Percentiles rank a stretch among this genome's conserved stretches.
phyloP scores from a whole-genome alignment of 2,113 vertebrate species.

The Formicarius rufipectus region DNA sequence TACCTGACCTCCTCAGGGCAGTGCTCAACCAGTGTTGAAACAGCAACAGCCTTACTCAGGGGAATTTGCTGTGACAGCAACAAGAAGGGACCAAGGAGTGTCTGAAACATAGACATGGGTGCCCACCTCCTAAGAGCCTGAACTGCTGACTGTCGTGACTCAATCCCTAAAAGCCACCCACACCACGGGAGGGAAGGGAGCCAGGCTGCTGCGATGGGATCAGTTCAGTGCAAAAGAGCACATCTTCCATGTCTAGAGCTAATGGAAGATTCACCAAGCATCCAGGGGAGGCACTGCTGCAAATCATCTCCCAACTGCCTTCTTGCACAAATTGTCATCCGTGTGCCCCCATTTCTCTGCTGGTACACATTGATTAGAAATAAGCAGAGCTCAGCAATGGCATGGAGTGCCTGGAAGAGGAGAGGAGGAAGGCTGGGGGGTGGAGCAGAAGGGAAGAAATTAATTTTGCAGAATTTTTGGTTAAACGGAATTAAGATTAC shows the following conservation, averaged over 20 bases:
- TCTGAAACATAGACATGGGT: accelerated
- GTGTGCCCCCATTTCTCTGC: not conserved
- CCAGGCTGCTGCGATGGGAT: not conserved
- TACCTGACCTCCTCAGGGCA: not conserved
- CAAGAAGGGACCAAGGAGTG: not conserved
- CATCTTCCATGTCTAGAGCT: not conserved
- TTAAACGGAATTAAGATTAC: not conserved
- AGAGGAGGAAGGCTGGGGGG: accelerated
- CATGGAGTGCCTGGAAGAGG: not conserved
- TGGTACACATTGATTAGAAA: not conserved
- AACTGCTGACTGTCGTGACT: not conserved
- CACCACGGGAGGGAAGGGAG: not conserved
- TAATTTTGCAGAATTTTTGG: not conserved
- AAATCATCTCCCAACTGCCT: not conserved
- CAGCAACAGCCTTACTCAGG: not conserved
- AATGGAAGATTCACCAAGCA: not conserved
- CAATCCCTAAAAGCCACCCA: not conserved
- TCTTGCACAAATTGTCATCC: not conserved
- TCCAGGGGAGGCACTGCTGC: not conserved
- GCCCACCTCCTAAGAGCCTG: not conserved
- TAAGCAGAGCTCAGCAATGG: not conserved
- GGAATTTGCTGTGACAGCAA: not conserved
- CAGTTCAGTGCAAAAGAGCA: not conserved
- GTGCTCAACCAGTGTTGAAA: not conserved
- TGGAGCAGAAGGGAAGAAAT: not conserved